Base-by-base conservation (phyloP, 2,113 vertebrate species). In the Muscicapa adusta region DNA sequence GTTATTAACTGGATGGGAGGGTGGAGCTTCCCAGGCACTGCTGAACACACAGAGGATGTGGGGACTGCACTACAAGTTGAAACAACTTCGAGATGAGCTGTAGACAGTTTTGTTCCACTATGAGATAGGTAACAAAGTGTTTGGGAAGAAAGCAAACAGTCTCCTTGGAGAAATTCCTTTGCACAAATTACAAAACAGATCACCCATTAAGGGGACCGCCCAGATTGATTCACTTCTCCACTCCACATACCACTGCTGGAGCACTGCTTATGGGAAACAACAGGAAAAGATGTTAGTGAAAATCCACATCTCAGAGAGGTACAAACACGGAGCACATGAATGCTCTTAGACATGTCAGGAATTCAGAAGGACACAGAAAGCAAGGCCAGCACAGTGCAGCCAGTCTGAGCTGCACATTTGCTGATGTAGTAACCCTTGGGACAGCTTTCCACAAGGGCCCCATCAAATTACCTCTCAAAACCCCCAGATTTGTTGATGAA, bases 161-260 rank as follows among this genome's bases (percentile, higher is more conserved):
- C 94, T 95, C 94, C 94, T 95, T 93, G 91, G 90, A 95, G 89
- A 96, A 96, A 94, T 91, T 85, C 78, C 82, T 88, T 60, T 10
- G 53, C 67, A 43, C 38, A 33, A 58, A 75, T 68, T 70, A 91
- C 61, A 54, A 82, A 93, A 51, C 77, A 81, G 54, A 66, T 94
- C 88, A 63, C 88, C 78, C 67, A 10, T 53, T 51, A 73, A 38
- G 40, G 47, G 63, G 87, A 66, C 63, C 5, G 72, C 95, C 91
- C 94, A 66, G 47, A 57, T 29, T 94, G 89, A 96, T 91, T 96
- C 88, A 96, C 74, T 93, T 85, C 91, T 83, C 87, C 62, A 85
- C 81, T 94, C 81, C 66, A 76, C 70, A 72, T 71, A 45, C 48
- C 66, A 36, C 12, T 76, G 47, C 81, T 61, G 66, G 14, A 79